Evolutionary conservation across 1,140 invertebrate species (phyloP), one percentile per base, ranked within the genome.

Genomic region (Micrasema longulum): DNA sequence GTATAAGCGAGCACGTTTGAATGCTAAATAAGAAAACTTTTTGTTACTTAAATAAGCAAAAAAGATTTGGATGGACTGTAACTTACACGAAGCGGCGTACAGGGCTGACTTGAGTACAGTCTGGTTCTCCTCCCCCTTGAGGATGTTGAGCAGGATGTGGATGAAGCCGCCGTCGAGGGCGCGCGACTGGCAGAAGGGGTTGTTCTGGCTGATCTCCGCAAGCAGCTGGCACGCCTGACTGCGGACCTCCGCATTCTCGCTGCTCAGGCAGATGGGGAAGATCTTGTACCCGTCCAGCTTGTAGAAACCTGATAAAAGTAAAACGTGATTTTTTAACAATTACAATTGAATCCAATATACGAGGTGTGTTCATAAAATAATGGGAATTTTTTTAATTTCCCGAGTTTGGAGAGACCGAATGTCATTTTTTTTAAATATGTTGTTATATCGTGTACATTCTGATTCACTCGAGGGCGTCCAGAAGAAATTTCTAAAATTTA

Each of bases 251-350:
- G 84, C 79, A 72, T 91, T 87, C 2, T 87, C 80, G 62, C 88
- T 89, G 71, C 88, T 86, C 20, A 93, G 80, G 77, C 92, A 90
- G 0, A 88, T 80, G 0, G 87, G 84, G 47, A 95, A 86, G 45
- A 93, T 86, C 0, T 86, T 80, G 77, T 93, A 93, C 1, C 92
- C 93, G 6, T 91, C 91, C 76, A 95, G 89, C 82, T 94, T 94
- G 76, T 91, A 89, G 79, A 95, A 94, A 85, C 94, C 91, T 91
- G 80, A 6, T 84, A 63, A 57, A 55, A 53, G 23, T 57, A 63
- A 65, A 38, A 79, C 79, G 20, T 14, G 2, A 5, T 57, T 12
- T 45, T 45, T 45, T 45, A n/a, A n/a, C n/a, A n/a, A n/a, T n/a
- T n/a, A n/a, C n/a, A n/a, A n/a, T n/a, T n/a, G n/a, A n/a, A n/a